Base-by-base conservation (phyloP, 2,888 invertebrate species). In the Hypercompe scribonia region DNA sequence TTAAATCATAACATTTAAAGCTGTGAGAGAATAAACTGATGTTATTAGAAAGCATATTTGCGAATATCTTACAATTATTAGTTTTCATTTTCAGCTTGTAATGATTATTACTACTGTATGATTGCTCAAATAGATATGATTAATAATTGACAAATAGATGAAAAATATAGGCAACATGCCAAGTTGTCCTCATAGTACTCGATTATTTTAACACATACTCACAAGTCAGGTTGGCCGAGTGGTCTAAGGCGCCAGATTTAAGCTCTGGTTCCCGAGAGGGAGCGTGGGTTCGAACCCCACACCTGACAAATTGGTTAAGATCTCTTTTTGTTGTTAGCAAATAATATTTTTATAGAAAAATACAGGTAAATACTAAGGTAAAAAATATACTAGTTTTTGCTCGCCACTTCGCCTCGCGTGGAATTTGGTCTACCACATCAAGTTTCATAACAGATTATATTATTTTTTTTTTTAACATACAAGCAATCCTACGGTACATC, bases 211-310 rank as follows among this genome's bases (percentile, higher is more conserved):
- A 0, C 33, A 0, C 0, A 0, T 1, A 50, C 0, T 2, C 2
- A 2, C 21, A 76, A 86, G 97, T 97, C 97, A 97, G 97, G 96
- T 97, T 97, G 97, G 97, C 97, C 97, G 97, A 97, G 97, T 97
- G 97, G 97, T 97, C 97, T 97, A 97, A 97, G 97, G 97, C 97
- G 97, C 97, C 97, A 97, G 97, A 97, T 96, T 97, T 97, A 97
- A 97, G 97, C 96, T 97, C 97, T 97, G 97, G 97, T 97, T 97
- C 97, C 96, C 97, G 96, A 96, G 94, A 96, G 97, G 97, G 97
- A 97, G 97, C 97, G 97, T 97, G 97, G 97, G 97, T 97, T 97
- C 97, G 97, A 97, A 97, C 97, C 97, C 97, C 97, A 97, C 97
- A 97, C 96, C 97, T 97, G 96, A 97, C 96, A 96, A 82, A 63